Evolutionary conservation across 2,797 vertebrate species (phyloP), one percentile per base, ranked within the genome.

Genomic region (Aeoliscus strigatus): DNA sequence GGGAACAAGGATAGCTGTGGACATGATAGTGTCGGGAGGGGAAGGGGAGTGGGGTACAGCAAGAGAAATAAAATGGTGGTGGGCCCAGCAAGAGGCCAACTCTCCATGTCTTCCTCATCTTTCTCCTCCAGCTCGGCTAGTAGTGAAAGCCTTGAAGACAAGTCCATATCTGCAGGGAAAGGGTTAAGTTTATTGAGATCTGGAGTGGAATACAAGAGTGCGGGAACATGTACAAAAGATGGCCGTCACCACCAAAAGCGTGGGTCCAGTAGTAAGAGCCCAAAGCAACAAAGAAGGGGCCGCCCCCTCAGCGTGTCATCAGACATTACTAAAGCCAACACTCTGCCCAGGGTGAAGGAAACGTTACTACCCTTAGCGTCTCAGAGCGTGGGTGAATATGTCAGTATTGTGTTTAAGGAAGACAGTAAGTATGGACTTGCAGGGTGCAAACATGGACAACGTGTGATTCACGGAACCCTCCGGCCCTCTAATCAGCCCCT

Each of bases 61-160:
- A 85, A 80, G 66, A 81, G 77, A 51, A 87, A 80, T 59, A 87
- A 85, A 64, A 66, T 66, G 39, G 70, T 77, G 42, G 79, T 61
- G 27, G 81, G 78, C 25, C 63, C 83, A 15, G 70, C 68, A n/a
- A 81, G 83, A 63, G 73, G 80, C 46, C 85, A 85, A 52, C 79
- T 89, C 51, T 90, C 88, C 53, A 77, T 90, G 79, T 81, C 88
- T 57, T 89, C 87, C 38, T 90, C 86, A 3, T 90, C 90, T 8
- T 88, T 87, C 70, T 91, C 88, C 54, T 91, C 90, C 11, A 89
- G 88, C 70, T 90, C 89, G 11, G 86, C 89, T 59, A 91, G 90
- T 75, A 91, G 87, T 2, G 91, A 92, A 67, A 92, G 90, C 65
- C 79, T 92, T 46, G 90, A 90, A 43, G 91, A 91, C 47, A 86